Evolutionary conservation across 1,140 invertebrate genomes (phyloP), one percentile per base, ranked within the genome.

Genomic region (Brachionus plicatilis): DNA sequence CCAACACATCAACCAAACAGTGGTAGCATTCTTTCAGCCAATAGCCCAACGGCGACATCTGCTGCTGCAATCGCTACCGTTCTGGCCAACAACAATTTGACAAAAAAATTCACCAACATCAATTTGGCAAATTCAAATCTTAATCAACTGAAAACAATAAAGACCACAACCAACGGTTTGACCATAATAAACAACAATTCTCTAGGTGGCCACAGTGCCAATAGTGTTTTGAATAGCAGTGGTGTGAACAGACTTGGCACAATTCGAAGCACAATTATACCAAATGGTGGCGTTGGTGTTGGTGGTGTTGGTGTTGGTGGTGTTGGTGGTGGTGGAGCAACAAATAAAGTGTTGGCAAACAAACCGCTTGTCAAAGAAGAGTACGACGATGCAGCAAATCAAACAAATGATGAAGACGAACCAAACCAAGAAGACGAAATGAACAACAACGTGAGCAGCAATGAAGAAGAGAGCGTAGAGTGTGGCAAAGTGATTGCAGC

Each of bases 71-170:
- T 41, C 4, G 68, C 68, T n/a, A 43, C 68, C 6, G 68, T 72
- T 17, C 20, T 72, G 33, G 33, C 68, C 8, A 43, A 37, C 12
- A 72, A 72, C 17, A 72, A 72, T 72, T 43, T 76, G 27, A 29
- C 72, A 27, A 33, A 33, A 76, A 76, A 76, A 53, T 76, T 76
- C 27, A 47, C 72, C 20, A 76, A 76, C 27, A 76, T 76, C 3
- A 76, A 76, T 76, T 50, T 76, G 45, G 43, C 72, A n/a, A 76
- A 76, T 50, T 76, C 45, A 7, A 76, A 72, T 72, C n/a, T 72
- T 9, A 72, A 12, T 29, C 27, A 76, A 47, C 9, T 76, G 6
- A 76, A 76, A 76, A 14, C 72, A 37, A 76, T 76, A 47, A 76
- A 76, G 53, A 76, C 72, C 1, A 27, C 45, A 4, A 47, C 43